Evolutionary conservation across 1,140 invertebrate species (phyloP), one percentile per base, ranked within the genome.

Genomic region (Prorops nasuta): DNA sequence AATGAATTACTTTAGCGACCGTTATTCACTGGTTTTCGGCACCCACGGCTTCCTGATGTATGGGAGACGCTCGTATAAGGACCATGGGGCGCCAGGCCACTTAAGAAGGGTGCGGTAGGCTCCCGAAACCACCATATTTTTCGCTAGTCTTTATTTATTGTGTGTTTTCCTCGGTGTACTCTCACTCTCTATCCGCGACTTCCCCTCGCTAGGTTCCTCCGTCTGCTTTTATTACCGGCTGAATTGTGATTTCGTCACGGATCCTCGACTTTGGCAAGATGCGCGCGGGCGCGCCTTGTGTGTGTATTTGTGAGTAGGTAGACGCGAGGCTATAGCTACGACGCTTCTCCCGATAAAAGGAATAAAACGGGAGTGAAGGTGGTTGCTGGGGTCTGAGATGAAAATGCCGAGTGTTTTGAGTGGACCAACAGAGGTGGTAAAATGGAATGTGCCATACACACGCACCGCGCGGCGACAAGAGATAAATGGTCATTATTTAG

Each of bases 221-320:
- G n/a, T 39, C 28, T 35, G 36, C 37, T 18, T 51, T 55, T 56
- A 60, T 66, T 69, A 48, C 53, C 44, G 58, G 52, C 60, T 58
- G 59, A 61, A 68, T 67, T 64, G 60, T 62, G 63, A 69, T 69
- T 69, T 67, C 63, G 63, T 68, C 69, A 69, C 48, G 67, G 66
- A 60, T 66, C 55, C 63, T 69, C 66, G 67, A 71, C 56, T 69
- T 53, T 40, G 44, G 56, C 60, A 57, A 67, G 51, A 51, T 34
- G 17, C 40, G 14, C 14, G 28, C 6, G 15, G 32, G 20, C 6
- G 21, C 18, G 14, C 37, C 24, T 20, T 34, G 18, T 22, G 36
- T 15, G 3, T 21, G 18, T 36, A 16, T 20, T 45, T 32, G 32
- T 3, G 24, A 48, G 35, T 17, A 28, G 24, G 20, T 37, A 16